Base-by-base conservation (phyloP, 2,113 vertebrate genomes). In the Sander lucioperca region DNA sequence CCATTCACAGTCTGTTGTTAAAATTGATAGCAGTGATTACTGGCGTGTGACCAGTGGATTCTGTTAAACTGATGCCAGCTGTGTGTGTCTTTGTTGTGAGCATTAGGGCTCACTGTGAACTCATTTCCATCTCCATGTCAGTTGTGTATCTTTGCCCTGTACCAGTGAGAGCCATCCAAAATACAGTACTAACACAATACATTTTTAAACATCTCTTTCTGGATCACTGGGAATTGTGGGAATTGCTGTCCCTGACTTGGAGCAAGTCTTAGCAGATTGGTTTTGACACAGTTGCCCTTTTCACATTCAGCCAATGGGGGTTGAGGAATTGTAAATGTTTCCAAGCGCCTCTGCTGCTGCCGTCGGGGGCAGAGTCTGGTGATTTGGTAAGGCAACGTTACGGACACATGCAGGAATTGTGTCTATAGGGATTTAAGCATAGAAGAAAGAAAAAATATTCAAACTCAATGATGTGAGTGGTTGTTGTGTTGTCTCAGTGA, bases 251-350 rank as follows among this genome's bases (percentile, higher is more conserved):
- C 51, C 75, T 4, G 21, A 21, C 72, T 79, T 5, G 11, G 27
- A 58, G 61, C 51, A 23, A 54, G 80, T 82, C 59, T 23, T 13
- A 71, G 66, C 48, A 74, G 71, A 84, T 65, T 84, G 81, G 33
- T 33, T 33, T 81, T 87, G 82, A 74, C 64, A 66, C 15, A 3
- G 64, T 53, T 87, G 64, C 62, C 80, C 82, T 88, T 82, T 82
- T 67, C 45, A 71, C 58, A 72, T 72, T 77, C 50, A 73, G 21
- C 57, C 59, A 63, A 21, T 23, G 18, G 7, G 57, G 36, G 65
- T 5, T 43, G 15, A 72, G 61, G 64, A 56, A 69, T 69, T 71
- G 56, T 36, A 64, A 53, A 70, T 59, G 68, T 69, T 59, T 77
- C 47, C 45, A 12, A 63, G 36, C 8, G 4, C 77, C 18, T 66